A percentile compares a stretch with the other conserved stretches of the same genome.
phyloP scores from a whole-genome alignment of 1,140 invertebrate genomes.

The Cydia splendana region DNA sequence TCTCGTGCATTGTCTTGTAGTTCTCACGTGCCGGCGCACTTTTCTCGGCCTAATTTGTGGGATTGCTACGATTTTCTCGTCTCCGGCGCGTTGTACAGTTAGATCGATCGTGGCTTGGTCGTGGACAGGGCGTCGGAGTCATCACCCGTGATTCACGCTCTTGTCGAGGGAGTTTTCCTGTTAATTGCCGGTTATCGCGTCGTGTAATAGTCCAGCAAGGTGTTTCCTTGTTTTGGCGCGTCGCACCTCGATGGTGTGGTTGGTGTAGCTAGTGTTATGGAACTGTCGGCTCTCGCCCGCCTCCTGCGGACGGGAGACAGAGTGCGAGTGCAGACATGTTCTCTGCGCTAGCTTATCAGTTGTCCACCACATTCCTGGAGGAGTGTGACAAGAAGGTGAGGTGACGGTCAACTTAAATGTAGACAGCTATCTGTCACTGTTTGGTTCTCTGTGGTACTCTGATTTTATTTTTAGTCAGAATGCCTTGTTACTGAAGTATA shows the following conservation, averaged over 20 bases:
- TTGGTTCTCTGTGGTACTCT: conserved; percentile 11
- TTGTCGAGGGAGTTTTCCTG: conserved; percentile 40
- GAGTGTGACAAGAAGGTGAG: conserved; percentile 61
- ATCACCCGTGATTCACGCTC: conserved; percentile 45
- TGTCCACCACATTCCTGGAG: conserved; percentile 68
- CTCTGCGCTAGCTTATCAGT: conserved; percentile 67
- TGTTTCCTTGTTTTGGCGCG: neutral
- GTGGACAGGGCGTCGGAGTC: conserved; percentile 35
- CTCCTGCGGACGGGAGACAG: conserved; percentile 50
- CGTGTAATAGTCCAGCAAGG: neutral
- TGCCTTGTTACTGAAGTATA: neutral
- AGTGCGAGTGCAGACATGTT: conserved; percentile 62
- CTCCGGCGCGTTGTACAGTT: conserved; percentile 29
- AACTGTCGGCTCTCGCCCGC: conserved; percentile 36
- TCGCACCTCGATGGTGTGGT: neutral
- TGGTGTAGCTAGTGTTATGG: conserved; percentile 44
- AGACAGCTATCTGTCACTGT: neutral
- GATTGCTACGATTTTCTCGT: conserved; percentile 2
- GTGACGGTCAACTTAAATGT: neutral
- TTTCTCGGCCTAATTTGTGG: conserved; percentile 44
- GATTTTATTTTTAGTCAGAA: neutral
- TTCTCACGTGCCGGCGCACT: conserved; percentile 66
- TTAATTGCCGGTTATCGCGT: conserved; percentile 18
- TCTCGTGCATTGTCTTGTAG: conserved; percentile 68
- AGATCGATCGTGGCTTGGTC: conserved; percentile 35